Evolutionary conservation across 2,113 vertebrate genomes (phyloP), one percentile per base, ranked within the genome.

Genomic region (Hymenochirus boettgeri): DNA sequence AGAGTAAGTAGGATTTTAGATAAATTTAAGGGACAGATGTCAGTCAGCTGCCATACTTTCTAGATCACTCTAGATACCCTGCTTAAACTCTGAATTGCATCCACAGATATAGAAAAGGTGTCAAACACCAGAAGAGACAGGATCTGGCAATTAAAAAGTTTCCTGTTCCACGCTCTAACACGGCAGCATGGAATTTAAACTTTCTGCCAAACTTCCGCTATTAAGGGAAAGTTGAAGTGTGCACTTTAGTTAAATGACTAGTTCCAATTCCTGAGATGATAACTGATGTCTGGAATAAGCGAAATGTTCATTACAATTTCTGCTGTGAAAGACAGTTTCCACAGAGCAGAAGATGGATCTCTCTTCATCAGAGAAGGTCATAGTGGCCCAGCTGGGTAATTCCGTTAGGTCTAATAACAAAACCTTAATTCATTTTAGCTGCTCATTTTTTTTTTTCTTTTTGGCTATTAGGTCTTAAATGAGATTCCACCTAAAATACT

Each of bases 291-390:
- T 18, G 39, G 39, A 42, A n/a, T 15, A 42, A 15, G 39, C n/a
- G 39, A 42, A 42, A 42, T 42, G 39, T 42, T 42, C 39, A 42
- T 42, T 42, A 42, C 39, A 4, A 42, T 42, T 42, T 42, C 39
- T 42, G 39, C 39, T 42, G 39, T 42, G 17, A 42, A 42, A n/a
- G 39, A 42, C 17, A 42, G 39, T 42, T 42, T 5, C 39, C 39
- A 42, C 2, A 2, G 5, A 6, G 15, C 17, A 6, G 13, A 11
- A 42, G 17, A 42, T 15, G 12, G 39, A 42, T n/a, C 39, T 42
- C n/a, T 42, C 17, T 42, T 42, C 39, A 3, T 12, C 39, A 42
- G 15, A 15, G 13, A n/a, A 42, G 39, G 39, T 42, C 39, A 42
- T 42, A 1, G 6, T 42, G 17, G 39, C 39, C 15, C 11, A n/a